phyloP scores from a whole-genome alignment of 2,113 vertebrate species.

The Menura novaehollandiae region DNA sequence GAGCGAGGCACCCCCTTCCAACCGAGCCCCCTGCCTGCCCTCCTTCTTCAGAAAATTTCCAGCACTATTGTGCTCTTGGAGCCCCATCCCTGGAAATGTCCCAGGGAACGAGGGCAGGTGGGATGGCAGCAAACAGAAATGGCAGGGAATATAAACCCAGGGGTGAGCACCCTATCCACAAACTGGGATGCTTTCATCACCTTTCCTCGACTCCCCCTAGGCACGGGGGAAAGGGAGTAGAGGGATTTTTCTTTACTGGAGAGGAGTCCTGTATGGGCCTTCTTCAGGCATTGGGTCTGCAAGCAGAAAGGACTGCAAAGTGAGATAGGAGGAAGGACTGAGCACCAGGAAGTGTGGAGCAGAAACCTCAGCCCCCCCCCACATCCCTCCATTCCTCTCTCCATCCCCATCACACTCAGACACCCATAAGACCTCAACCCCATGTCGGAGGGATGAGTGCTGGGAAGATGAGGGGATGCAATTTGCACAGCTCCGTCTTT shows the following conservation, averaged over 20 bases:
- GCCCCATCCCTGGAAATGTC: background rate
- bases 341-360: background rate
- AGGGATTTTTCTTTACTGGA: background rate
- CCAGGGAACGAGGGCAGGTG: background rate
- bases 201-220: background rate
- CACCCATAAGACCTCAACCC: background rate
- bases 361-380: background rate
- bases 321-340: background rate
- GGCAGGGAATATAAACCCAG: background rate
- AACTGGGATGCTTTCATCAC: background rate
- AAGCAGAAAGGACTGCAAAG: background rate
- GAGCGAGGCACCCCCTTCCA: background rate
- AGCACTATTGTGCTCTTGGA: background rate
- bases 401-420: background rate
- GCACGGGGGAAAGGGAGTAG: background rate
- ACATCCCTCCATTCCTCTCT: background rate
- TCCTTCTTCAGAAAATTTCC: background rate
- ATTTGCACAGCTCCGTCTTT: background rate
- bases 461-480: background rate
- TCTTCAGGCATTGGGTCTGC: background rate
- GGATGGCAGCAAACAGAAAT: background rate
- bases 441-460: background rate
- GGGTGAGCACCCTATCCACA: background rate
- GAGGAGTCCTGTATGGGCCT: background rate
- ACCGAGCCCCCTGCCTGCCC: background rate